Conservation (phyloP, 2,797 vertebrate species). For the Leptodactylus fallax region DNA sequence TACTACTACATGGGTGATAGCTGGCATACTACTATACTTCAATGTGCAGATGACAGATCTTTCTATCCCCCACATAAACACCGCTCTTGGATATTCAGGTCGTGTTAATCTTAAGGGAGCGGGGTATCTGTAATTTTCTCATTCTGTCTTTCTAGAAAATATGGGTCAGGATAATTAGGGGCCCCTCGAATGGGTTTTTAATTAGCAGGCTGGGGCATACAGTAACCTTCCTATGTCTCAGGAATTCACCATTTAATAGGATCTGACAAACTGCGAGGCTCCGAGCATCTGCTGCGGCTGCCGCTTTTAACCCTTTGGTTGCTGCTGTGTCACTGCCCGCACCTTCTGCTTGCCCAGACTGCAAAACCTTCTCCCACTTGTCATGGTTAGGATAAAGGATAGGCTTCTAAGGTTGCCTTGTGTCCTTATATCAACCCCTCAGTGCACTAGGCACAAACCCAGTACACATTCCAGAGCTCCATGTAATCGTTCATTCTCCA, state of each 20-base stretch:
- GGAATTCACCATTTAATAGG: constrained; percentile 24
- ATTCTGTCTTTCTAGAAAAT: not conserved
- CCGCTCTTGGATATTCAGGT: constrained; percentile 2
- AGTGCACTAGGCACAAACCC: constrained; percentile 57
- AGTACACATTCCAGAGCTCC: constrained; percentile 57
- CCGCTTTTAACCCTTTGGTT: constrained; percentile 3
- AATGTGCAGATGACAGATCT: not conserved
- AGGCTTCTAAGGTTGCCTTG: constrained; percentile 58
- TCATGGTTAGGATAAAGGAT: constrained; percentile 56
- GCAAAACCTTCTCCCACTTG: constrained; percentile 22
- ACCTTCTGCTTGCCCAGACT: not conserved
- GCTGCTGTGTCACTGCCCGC: not conserved
- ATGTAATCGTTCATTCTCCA: constrained; percentile 53
- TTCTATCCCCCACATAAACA: not conserved
- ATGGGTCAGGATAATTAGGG: constrained; percentile 24
- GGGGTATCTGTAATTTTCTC: not conserved
- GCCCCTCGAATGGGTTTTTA: not conserved
- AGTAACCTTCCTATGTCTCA: not conserved
- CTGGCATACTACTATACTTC: not conserved
- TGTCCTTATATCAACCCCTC: constrained; percentile 64
- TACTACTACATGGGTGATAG: too few relatives aligned
- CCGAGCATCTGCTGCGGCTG: constrained; percentile 17
- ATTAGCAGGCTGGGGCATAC: not conserved
- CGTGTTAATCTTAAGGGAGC: not conserved
- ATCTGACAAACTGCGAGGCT: not conserved